Evolutionary conservation across 37 sponge, comb jelly and placozoan genomes (phyloP), one percentile per base, ranked within the genome.

Genomic region (Ephydatia muelleri): DNA sequence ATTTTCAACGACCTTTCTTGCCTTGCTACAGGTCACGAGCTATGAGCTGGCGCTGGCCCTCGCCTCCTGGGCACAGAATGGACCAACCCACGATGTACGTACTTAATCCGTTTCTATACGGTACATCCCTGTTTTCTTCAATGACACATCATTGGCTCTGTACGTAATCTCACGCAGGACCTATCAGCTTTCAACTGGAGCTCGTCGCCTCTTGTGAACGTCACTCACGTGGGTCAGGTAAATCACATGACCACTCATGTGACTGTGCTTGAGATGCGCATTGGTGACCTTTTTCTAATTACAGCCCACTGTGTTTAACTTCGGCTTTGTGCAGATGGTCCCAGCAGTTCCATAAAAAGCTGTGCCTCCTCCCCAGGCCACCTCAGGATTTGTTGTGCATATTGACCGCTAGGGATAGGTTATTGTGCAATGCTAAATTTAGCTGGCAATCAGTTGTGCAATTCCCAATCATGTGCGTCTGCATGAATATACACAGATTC

Each of bases 31-130:
- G 88, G 89, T 88, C 33, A 88, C 89, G 26, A 80, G 83, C 84
- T 88, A 83, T 35, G 25, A 65, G n/a, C 48, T 79, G 75, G 89
- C 89, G 23, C 14, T 36, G 67, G 3, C 27, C 40, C 16, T 40
- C 68, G 6, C 67, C 0, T 47, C 89, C 12, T 31, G n/a, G 3
- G 80, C 80, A n/a, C 12, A 49, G 72, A 88, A 79, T 79, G 89
- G 89, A 2, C 89, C 89, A 0, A 88, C 89, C 31, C 73, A 88
- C 49, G 84, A 88, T 83, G 89, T 83, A 72, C 22, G 19, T 73
- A 48, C 5, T 0, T 6, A 43, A 13, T 5, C 13, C 16, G 57
- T 1, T 1, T 57, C 19, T 21, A 13, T 11, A 2, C 74, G 14
- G 6, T 25, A 21, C 23, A 31, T n/a, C 43, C 43, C 6, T 6